Base-by-base conservation (phyloP, 1,140 invertebrate genomes). In the Pemphigus obesinymphae region DNA sequence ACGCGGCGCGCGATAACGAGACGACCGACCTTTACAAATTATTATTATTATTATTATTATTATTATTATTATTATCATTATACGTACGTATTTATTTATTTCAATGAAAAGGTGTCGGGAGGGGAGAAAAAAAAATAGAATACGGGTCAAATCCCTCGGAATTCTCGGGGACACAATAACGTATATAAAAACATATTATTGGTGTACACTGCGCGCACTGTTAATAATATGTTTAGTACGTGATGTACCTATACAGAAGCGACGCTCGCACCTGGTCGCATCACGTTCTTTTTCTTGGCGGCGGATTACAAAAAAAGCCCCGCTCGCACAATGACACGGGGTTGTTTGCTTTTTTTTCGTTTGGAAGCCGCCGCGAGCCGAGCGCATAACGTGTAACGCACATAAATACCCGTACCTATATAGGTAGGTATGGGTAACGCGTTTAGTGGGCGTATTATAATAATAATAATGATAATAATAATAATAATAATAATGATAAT, bases 141-240 rank as follows among this genome's bases (percentile, higher is more conserved):
- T 61, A 78, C 76, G 76, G 40, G 26, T 80, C 76, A 80, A 80
- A 80, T 63, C 76, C 76, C 40, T 80, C 17, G 55, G 76, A 80
- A 80, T 80, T 80, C 76, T 8, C 45, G 58, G 13, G 50, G 20
- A 76, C 50, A 58, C n/a, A 37, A 34, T 58, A n/a, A n/a, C 31
- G n/a, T 37, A 58, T n/a, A 37, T 43, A 37, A 23, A n/a, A n/a
- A n/a, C n/a, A 61, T 61, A 66, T 26, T 26, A 26, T 58, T 26
- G n/a, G 29, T 7, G 29, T 20, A 20, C 31, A 20, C 43, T 13
- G 43, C 10, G 43, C 13, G 20, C 17, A n/a, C n/a, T n/a, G n/a
- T n/a, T n/a, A 31, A 34, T 63, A 63, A 63, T 63, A 34, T n/a
- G n/a, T 63, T 31, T 17, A 45, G 43, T 45, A 45, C 37, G 37